phyloP scores from a whole-genome alignment of 2,888 invertebrate genomes.

The Lamellibrachia columna region DNA sequence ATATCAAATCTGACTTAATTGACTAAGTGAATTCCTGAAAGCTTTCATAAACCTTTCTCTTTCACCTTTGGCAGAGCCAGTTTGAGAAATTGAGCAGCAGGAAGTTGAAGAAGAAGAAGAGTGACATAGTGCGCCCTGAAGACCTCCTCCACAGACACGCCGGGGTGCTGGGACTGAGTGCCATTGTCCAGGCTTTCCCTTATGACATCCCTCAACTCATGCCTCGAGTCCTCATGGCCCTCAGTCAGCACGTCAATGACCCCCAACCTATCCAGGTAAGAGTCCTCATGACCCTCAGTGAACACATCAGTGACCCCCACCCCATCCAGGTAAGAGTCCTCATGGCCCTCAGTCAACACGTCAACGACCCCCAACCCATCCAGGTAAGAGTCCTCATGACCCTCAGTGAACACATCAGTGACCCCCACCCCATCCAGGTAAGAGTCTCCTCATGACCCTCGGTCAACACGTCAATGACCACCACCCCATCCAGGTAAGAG shows the following conservation, averaged over 20 bases:
- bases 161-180: constrained; percentile 87
- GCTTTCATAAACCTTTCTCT: too few species aligned
- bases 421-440: background rate
- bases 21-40: too few species aligned
- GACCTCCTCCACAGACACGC: constrained; percentile 63
- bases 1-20: too few species aligned
- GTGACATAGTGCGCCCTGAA: background rate
- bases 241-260: constrained; percentile 84
- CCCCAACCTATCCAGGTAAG: constrained; percentile 87
- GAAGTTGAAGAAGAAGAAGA: constrained; percentile 50
- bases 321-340: constrained; percentile 79
- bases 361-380: constrained; percentile 88
- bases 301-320: constrained; percentile 86
- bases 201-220: constrained; percentile 84
- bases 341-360: constrained; percentile 77
- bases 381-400: constrained; percentile 71
- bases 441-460: background rate
- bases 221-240: constrained; percentile 80
- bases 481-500: background rate
- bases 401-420: background rate
- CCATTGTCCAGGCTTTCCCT: constrained; percentile 86
- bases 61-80: constrained; percentile 66
- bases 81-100: constrained; percentile 68
- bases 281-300: constrained; percentile 71
- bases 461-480: background rate